Evolutionary conservation across 2,888 invertebrate genomes (phyloP).

Genomic region (Erebia aethiops): DNA sequence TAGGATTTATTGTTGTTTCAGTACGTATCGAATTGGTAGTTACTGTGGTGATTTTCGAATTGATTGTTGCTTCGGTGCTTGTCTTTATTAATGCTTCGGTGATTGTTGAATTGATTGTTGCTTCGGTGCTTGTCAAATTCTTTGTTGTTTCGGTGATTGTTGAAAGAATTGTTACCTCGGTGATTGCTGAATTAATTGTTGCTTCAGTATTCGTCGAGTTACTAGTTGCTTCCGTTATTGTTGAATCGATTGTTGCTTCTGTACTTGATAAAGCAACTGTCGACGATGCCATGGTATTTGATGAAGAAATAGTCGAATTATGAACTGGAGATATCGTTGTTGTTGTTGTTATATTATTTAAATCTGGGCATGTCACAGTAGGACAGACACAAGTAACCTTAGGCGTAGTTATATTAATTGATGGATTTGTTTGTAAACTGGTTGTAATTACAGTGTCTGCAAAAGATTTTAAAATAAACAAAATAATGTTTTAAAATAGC

Average conservation of each 20-base stretch:
- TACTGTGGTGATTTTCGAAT: not conserved
- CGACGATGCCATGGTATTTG: not conserved
- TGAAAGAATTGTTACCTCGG: not conserved
- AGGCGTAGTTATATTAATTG: not conserved
- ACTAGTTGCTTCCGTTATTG: not conserved
- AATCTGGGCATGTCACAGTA: slow-evolving; percentile 3
- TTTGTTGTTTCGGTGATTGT: slow-evolving; percentile 14
- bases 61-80: not conserved
- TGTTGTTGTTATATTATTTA: slow-evolving; percentile 18
- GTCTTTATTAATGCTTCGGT: not conserved
- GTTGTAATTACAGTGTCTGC: not conserved
- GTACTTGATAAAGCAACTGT: slow-evolving; percentile 19
- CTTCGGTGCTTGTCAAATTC: not conserved
- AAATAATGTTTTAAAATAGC: not conserved
- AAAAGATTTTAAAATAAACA: not conserved
- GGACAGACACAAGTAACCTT: slow-evolving; percentile 8
- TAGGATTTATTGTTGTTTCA: not conserved
- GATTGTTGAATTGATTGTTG: slow-evolving; percentile 7
- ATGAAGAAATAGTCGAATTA: not conserved
- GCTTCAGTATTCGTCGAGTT: not conserved
- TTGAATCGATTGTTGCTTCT: slow-evolving; percentile 1
- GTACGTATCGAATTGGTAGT: not conserved
- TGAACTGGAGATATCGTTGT: not conserved
- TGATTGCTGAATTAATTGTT: not conserved
- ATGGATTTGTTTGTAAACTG: not conserved